These are phyloP conservation scores for Amaurobius ferox DNA, from an alignment of 2,888 invertebrate species.

Conservation along the genomic window DNA sequence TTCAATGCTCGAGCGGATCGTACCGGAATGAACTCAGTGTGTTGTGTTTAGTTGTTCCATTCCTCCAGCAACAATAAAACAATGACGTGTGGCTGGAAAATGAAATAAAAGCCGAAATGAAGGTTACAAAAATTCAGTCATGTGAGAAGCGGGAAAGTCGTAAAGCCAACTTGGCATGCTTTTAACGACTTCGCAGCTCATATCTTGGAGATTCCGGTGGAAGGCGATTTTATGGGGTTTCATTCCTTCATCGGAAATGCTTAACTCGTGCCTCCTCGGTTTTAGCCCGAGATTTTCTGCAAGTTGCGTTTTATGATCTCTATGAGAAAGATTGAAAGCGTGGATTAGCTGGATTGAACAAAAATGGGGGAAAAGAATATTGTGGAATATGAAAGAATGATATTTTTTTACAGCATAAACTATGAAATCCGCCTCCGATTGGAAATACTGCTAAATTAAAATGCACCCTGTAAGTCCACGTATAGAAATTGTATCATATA, in stretches of 20 bases:
- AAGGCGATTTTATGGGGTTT: constrained; percentile 1
- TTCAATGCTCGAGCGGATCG: constrained; percentile 34
- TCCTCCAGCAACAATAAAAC: constrained; percentile 59
- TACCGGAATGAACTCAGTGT: constrained; percentile 31
- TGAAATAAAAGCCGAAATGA: constrained; percentile 70
- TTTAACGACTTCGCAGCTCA: constrained; percentile 69
- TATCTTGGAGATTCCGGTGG: constrained; percentile 53
- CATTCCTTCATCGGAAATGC: neutral
- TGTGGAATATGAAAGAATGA: too few species aligned
- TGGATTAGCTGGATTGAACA: neutral
- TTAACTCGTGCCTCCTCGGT: constrained; percentile 3
- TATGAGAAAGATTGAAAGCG: neutral
- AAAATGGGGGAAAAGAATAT: too few species aligned
- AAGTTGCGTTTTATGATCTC: neutral
- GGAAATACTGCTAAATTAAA: too few species aligned
- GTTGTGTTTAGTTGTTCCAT: constrained; percentile 51
- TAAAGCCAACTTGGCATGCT: constrained; percentile 66
- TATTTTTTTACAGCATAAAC: too few species aligned
- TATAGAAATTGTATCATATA: too few species aligned
- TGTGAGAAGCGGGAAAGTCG: constrained; percentile 49
- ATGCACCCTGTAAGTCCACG: too few species aligned
- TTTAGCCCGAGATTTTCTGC: constrained; percentile 6
- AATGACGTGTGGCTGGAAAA: constrained; percentile 71
- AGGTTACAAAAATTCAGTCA: constrained; percentile 68
- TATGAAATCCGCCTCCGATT: too few species aligned